These are phyloP conservation scores for Trogon melanurus DNA, from an alignment of 2,113 vertebrate genomes.

Conservation along the genomic window DNA sequence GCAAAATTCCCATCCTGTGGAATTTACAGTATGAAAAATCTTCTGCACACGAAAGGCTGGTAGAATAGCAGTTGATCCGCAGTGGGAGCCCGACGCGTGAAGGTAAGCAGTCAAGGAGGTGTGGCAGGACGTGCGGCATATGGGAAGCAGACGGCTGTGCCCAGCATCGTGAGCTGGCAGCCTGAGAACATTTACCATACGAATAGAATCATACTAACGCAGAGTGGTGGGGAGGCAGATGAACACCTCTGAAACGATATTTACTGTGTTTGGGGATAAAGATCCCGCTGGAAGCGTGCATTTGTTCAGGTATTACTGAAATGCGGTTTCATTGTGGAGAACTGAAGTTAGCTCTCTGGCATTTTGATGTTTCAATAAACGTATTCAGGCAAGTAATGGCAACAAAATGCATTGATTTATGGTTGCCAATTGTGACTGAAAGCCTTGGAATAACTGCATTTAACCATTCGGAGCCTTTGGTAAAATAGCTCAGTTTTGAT, in stretches of 20 bases:
- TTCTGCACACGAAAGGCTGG: not conserved
- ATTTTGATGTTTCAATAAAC: not conserved
- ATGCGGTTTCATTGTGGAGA: not conserved
- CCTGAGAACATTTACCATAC: not conserved
- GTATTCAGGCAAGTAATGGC: not conserved
- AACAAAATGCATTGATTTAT: not conserved
- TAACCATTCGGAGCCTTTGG: not conserved
- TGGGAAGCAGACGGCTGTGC: constrained; percentile 44
- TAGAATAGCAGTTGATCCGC: not conserved
- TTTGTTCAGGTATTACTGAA: not conserved
- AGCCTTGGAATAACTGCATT: not conserved
- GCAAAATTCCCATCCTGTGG: not conserved
- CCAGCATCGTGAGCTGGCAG: constrained; percentile 2
- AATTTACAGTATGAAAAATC: not conserved
- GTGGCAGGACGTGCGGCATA: constrained; percentile 44
- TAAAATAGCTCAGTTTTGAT: not conserved
- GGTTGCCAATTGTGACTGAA: not conserved
- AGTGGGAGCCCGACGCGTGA: not conserved
- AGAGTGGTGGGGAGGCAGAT: not conserved
- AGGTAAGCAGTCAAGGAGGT: constrained; percentile 40
- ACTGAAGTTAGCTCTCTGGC: not conserved
- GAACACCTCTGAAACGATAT: not conserved
- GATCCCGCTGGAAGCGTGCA: not conserved
- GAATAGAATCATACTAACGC: not conserved
- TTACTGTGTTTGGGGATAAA: not conserved